phyloP scores from a whole-genome alignment of 2,888 invertebrate species.

The Acrobasis consociella region DNA sequence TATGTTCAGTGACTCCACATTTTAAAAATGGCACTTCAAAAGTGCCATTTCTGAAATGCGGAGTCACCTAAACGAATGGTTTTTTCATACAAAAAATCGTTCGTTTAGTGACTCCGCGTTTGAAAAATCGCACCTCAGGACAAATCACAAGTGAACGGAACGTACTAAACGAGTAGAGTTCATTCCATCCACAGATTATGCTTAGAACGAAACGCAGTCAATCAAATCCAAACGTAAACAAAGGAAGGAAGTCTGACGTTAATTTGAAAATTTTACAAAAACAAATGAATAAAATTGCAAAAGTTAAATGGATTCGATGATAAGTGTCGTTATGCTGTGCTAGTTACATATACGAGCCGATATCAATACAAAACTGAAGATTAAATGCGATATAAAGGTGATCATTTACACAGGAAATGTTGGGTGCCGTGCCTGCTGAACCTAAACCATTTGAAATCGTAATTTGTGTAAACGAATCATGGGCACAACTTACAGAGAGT shows the following conservation, averaged over 20 bases:
- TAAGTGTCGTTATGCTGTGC: not conserved
- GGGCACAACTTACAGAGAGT: slow-evolving; percentile 68
- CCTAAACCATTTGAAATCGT: slow-evolving; percentile 50
- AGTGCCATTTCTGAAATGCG: no score
- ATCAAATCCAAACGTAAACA: slow-evolving; percentile 55
- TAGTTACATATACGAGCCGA: not conserved
- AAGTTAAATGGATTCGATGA: slow-evolving; percentile 11
- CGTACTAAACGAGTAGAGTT: not conserved
- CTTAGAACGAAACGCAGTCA: slow-evolving; percentile 47
- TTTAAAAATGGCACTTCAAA: no score
- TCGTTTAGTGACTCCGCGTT: no score
- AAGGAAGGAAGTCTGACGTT: slow-evolving; percentile 59
- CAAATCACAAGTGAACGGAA: slow-evolving; percentile 7
- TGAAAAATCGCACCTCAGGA: no score
- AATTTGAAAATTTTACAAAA: slow-evolving; percentile 61
- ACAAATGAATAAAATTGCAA: slow-evolving; percentile 50
- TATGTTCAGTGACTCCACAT: no score
- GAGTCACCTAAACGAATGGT: no score
- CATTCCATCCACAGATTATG: not conserved
- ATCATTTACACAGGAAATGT: slow-evolving; percentile 71
- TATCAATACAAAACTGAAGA: not conserved
- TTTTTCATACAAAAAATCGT: no score
- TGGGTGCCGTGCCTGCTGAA: not conserved
- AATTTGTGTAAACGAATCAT: slow-evolving; percentile 56
- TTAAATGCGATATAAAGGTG: slow-evolving; percentile 28